Conservation (phyloP, 1,140 invertebrate species). For the Dinoponera quadriceps region DNA sequence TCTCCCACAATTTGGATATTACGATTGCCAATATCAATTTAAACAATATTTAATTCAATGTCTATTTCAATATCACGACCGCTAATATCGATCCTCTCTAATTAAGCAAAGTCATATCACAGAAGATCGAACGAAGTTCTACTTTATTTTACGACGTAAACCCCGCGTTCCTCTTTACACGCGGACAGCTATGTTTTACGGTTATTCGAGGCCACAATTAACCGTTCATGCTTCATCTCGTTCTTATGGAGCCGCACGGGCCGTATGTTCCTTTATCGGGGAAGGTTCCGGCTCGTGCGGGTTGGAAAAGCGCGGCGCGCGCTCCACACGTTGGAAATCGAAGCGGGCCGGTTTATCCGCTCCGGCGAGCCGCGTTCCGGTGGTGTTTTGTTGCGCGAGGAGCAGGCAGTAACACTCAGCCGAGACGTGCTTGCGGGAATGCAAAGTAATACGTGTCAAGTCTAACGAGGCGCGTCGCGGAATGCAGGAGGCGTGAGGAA, state of each 20-base stretch:
- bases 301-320: conserved; percentile 17
- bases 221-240: background rate
- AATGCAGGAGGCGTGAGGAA: conserved; percentile 77
- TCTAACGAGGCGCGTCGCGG: conserved; percentile 80
- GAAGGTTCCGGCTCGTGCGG: background rate
- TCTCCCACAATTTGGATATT: too few relatives aligned
- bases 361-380: conserved; percentile 3
- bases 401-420: too few relatives aligned
- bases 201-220: too few relatives aligned
- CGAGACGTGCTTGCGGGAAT: conserved; percentile 51
- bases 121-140: too few relatives aligned
- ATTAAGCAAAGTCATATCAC: too few relatives aligned
- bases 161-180: too few relatives aligned
- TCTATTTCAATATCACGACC: too few relatives aligned
- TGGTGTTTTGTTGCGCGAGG: background rate
- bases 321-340: conserved; percentile 41
- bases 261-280: background rate
- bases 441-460: conserved; percentile 83
- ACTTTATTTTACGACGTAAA: too few relatives aligned
- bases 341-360: conserved; percentile 10
- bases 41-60: too few relatives aligned
- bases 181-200: background rate
- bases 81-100: too few relatives aligned
- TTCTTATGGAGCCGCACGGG: background rate
- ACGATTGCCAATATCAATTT: too few relatives aligned